Evolutionary conservation across 2,888 invertebrate genomes (phyloP).

Genomic region (Yponomeuta sedellus): DNA sequence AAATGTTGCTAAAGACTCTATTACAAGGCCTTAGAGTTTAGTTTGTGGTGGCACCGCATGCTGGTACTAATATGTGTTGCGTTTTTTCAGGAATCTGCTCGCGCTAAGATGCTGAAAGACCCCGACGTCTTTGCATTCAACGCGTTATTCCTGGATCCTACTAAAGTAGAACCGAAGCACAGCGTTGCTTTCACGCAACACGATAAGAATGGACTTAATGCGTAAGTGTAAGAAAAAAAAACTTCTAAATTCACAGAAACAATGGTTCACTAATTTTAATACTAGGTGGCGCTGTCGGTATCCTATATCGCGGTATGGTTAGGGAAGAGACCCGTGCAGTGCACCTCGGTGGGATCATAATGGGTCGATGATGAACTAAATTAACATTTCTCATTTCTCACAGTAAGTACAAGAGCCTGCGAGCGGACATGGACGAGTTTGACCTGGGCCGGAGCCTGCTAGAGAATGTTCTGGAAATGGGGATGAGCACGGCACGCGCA

Average conservation of each 20-base stretch:
- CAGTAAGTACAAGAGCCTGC: constrained; percentile 15
- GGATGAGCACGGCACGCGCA: constrained; percentile 74
- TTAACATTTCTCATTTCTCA: neutral
- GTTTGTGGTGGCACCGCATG: too few species aligned
- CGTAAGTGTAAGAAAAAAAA: neutral
- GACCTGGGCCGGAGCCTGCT: constrained; percentile 55
- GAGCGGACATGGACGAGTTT: constrained; percentile 31
- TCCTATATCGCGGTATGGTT: too few species aligned
- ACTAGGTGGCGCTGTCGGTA: too few species aligned
- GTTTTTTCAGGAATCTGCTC: constrained; percentile 44
- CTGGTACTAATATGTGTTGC: neutral
- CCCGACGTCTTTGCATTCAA: constrained; percentile 76
- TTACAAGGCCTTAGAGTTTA: too few species aligned
- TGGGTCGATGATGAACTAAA: too few species aligned
- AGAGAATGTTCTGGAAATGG: constrained; percentile 66
- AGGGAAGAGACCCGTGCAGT: too few species aligned
- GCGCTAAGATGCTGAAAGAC: constrained; percentile 64
- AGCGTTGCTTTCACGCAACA: constrained; percentile 37
- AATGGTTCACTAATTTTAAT: too few species aligned
- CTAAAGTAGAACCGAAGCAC: constrained; percentile 54
- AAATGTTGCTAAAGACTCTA: too few species aligned
- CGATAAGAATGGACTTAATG: neutral
- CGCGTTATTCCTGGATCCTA: constrained; percentile 71
- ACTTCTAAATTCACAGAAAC: too few species aligned
- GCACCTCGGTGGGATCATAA: too few species aligned